Evolutionary conservation across 2,797 vertebrate species (phyloP).

Genomic region (Coendou prehensilis): DNA sequence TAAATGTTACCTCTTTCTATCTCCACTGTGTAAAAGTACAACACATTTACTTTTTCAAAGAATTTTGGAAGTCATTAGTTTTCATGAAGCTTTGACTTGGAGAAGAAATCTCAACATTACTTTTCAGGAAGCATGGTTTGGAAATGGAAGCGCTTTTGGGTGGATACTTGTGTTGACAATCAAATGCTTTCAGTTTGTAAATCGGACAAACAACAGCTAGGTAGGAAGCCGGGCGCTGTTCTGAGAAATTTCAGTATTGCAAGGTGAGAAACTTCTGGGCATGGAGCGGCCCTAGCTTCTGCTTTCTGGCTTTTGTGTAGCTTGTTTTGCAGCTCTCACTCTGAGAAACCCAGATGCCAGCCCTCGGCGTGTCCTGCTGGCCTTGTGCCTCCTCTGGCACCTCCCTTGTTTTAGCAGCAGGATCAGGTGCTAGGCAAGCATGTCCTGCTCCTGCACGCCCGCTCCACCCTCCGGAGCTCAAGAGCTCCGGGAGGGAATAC

Average conservation of each 20-base stretch:
- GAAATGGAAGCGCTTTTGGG: constrained; percentile 60
- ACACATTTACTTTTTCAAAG: constrained; percentile 33
- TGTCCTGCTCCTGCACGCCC: background rate
- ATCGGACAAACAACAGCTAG: constrained; percentile 61
- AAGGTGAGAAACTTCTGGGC: background rate
- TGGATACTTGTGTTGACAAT: constrained; percentile 40
- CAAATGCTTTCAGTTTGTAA: constrained; percentile 47
- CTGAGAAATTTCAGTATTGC: constrained; percentile 10
- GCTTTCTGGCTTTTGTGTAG: background rate
- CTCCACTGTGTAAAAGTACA: constrained; percentile 23
- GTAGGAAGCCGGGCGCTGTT: constrained; percentile 25
- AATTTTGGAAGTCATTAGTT: constrained; percentile 37
- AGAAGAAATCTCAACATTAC: constrained; percentile 27
- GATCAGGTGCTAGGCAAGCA: background rate
- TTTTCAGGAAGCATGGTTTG: constrained; percentile 60
- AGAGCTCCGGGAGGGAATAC: background rate
- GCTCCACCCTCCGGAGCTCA: background rate
- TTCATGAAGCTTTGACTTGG: constrained; percentile 40
- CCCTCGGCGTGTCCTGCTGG: background rate
- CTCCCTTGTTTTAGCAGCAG: constrained; percentile 1
- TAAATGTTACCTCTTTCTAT: constrained; percentile 38
- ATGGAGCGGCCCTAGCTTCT: background rate
- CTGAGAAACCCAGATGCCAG: background rate
- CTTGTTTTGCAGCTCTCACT: background rate
- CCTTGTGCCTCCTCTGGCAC: background rate